A percentile compares a stretch with the other conserved stretches of the same genome.
These are phyloP conservation scores for Prionailurus viverrinus DNA, from an alignment of 2,113 vertebrate species.

Conservation along the genomic window DNA sequence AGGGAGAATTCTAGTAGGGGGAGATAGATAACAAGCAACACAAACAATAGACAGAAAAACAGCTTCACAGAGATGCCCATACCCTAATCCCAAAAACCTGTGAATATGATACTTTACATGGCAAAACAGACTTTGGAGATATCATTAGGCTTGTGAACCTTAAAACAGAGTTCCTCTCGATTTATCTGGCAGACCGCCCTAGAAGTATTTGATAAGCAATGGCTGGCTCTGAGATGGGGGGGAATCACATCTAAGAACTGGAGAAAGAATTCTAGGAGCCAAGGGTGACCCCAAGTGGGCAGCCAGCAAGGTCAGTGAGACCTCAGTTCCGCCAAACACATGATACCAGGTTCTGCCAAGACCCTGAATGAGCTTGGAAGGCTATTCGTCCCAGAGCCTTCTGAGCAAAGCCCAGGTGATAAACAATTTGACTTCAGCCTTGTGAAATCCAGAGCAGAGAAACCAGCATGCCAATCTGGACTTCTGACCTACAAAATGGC, in stretches of 20 bases:
- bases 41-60: not conserved
- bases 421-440: not conserved
- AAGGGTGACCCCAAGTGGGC: not conserved
- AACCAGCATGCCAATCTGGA: not conserved
- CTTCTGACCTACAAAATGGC: not conserved
- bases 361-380: not conserved
- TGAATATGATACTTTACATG: not conserved
- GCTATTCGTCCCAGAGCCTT: not conserved
- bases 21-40: not conserved
- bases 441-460: not conserved
- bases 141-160: not conserved
- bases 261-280: not conserved
- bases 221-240: not conserved
- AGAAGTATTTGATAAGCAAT: not conserved
- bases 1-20: not conserved
- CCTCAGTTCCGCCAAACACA: not conserved
- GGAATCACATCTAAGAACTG: not conserved
- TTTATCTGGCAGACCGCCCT: not conserved
- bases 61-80: not conserved
- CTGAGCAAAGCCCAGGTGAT: not conserved
- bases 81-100: not conserved
- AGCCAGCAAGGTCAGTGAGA: not conserved
- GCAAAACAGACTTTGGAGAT: not conserved
- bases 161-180: not conserved
- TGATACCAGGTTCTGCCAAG: not conserved